Evolutionary conservation across 1,140 invertebrate genomes (phyloP).

Genomic region (Bombus cullumanus): DNA sequence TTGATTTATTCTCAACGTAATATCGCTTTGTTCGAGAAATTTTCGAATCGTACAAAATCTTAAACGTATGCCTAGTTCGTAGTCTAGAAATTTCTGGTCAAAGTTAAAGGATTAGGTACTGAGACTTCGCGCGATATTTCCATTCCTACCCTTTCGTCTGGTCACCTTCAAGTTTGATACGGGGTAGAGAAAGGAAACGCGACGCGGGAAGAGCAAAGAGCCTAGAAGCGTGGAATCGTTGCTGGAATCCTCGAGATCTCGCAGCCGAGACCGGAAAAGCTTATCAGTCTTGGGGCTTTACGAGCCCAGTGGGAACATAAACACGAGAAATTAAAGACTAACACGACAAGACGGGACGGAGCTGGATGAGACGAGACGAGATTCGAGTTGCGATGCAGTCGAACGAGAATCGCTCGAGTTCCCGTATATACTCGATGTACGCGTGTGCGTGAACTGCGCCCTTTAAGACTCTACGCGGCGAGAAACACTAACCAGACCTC

Average conservation of each 20-base stretch:
- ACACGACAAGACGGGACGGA: constrained; percentile 14
- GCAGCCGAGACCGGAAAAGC: constrained; percentile 69
- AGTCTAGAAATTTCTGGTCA: too few species aligned
- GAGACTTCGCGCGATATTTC: background rate
- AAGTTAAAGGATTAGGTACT: too few species aligned
- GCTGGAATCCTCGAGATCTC: constrained; percentile 46
- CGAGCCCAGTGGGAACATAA: constrained; percentile 74
- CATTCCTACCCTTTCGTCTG: background rate
- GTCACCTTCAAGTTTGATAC: constrained; percentile 43
- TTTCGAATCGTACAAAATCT: too few species aligned
- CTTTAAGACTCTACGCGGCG: constrained; percentile 66
- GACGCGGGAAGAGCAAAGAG: background rate
- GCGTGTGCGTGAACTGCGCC: constrained; percentile 38
- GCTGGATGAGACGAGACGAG: background rate
- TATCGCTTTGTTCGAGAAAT: background rate
- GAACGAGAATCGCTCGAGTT: constrained; percentile 16
- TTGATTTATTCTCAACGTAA: background rate
- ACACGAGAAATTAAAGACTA: constrained; percentile 67
- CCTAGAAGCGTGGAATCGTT: background rate
- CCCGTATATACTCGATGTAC: background rate
- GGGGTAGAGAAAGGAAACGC: background rate
- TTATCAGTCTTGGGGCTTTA: constrained; percentile 70
- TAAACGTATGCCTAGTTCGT: too few species aligned
- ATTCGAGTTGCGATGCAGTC: constrained; percentile 18
- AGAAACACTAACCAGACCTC: constrained; percentile 78